A percentile compares a stretch with the other conserved stretches of the same genome.
Evolutionary conservation across 1,140 invertebrate species (phyloP).

Genomic region (Lucilia cuprina): DNA sequence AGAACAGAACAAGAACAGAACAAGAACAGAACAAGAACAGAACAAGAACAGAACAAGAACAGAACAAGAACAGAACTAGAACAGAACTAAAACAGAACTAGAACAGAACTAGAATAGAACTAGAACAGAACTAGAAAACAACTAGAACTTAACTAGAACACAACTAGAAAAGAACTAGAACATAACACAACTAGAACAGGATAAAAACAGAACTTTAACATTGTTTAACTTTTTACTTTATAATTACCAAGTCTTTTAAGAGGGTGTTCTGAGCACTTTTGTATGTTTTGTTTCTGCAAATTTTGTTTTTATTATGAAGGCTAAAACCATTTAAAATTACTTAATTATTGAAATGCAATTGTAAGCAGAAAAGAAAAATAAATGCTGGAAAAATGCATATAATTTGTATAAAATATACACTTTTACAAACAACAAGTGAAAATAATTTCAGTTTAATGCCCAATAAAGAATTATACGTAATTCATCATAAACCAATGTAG

Average conservation of each 20-base stretch:
- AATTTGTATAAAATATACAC: background rate
- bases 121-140: no score
- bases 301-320: background rate
- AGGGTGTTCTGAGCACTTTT: background rate
- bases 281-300: background rate
- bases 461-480: constrained; percentile 30
- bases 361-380: background rate
- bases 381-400: background rate
- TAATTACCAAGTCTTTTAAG: background rate
- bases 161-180: no score
- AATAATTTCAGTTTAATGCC: constrained; percentile 33
- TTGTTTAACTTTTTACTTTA: background rate
- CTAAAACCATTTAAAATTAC: background rate
- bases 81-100: no score
- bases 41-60: no score
- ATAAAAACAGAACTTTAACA: no score
- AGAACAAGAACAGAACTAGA: no score
- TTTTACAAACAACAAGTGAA: constrained; percentile 12
- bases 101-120: no score
- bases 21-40: no score
- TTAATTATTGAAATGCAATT: background rate
- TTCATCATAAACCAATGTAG: background rate
- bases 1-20: no score
- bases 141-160: no score
- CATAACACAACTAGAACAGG: no score